Evolutionary conservation across 2,797 vertebrate genomes (phyloP), one percentile per base, ranked within the genome.

Genomic region (Crenuchus spilurus): DNA sequence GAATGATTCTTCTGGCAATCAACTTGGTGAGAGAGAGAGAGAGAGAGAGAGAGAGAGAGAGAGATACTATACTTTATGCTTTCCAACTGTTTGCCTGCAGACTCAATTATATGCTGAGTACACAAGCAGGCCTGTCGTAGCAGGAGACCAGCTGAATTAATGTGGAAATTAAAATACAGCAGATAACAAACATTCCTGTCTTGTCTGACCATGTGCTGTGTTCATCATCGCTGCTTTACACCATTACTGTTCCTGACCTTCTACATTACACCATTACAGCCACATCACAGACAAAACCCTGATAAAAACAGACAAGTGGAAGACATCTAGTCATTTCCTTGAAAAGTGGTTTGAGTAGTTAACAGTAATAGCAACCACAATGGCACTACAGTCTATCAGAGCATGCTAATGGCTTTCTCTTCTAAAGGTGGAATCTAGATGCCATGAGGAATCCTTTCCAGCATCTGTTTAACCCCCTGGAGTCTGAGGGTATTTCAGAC

Each of bases 81-180:
- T 33, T 18, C 33, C 37, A 31, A 30, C 51, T 66, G 39, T 24
- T 66, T 44, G 58, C 16, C 57, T 69, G 57, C 57, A 51, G 58
- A 62, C 66, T 69, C 64, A 41, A 51, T 67, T 31, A 66, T 13
- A 35, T 4, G 14, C 28, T 42, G 37, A 67, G 39, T 67, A 48
- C 13, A 44, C 3, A 75, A 69, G 44, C 44, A 41, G 55, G 22
- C 31, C 26, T 42, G 44, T 24, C 11, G 0, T 16, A 35, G 14
- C 30, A n/a, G 14, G 46, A 52, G 20, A 33, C n/a, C 63, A 31
- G 44, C 37, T 30, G n/a, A 28, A 30, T 30, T 26, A 55, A 55
- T 41, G 42, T 20, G 42, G 62, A 65, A 48, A 65, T 48, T 65
- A 65, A 65, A 48, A 65, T 20, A 22, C 26, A 20, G 22, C 16